Evolutionary conservation across 2,797 vertebrate genomes (phyloP).

Genomic region (Iguana delicatissima): DNA sequence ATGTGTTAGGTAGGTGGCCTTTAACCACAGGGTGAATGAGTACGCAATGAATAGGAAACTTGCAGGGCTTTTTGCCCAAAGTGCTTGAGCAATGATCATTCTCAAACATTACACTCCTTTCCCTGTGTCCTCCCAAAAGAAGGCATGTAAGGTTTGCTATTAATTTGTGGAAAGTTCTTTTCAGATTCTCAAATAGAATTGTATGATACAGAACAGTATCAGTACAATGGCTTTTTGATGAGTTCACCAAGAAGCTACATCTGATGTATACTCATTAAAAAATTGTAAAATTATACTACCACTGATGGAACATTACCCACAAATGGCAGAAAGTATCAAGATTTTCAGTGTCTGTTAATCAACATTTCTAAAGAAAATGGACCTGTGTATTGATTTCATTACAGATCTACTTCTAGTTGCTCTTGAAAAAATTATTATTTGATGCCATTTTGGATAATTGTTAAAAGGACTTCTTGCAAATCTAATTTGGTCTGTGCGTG

Average conservation of each 20-base stretch:
- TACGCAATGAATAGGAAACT: slow-evolving; percentile 45
- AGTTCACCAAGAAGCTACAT: slow-evolving; percentile 44
- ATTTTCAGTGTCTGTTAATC: slow-evolving; percentile 9
- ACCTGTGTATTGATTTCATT: neutral
- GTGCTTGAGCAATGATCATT: slow-evolving; percentile 31
- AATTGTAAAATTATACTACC: neutral
- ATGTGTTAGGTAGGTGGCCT: slow-evolving; percentile 50
- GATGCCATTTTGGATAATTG: neutral
- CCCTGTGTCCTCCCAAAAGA: neutral
- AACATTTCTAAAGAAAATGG: neutral
- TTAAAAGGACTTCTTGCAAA: neutral
- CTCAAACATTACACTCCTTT: neutral
- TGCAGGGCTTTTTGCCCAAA: neutral
- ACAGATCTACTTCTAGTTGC: neutral
- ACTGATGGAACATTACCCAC: neutral
- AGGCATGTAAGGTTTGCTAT: slow-evolving; percentile 36
- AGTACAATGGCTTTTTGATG: slow-evolving; percentile 34
- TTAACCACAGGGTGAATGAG: slow-evolving; percentile 44
- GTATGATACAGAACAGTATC: slow-evolving; percentile 45
- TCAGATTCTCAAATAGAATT: slow-evolving; percentile 32
- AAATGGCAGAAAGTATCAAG: neutral
- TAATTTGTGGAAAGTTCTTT: slow-evolving; percentile 28
- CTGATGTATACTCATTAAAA: slow-evolving; percentile 29
- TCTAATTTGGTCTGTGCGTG: neutral
- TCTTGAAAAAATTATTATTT: slow-evolving; percentile 6